Base-by-base conservation (phyloP, 2,888 invertebrate genomes). In the Euzophera pinguis region DNA sequence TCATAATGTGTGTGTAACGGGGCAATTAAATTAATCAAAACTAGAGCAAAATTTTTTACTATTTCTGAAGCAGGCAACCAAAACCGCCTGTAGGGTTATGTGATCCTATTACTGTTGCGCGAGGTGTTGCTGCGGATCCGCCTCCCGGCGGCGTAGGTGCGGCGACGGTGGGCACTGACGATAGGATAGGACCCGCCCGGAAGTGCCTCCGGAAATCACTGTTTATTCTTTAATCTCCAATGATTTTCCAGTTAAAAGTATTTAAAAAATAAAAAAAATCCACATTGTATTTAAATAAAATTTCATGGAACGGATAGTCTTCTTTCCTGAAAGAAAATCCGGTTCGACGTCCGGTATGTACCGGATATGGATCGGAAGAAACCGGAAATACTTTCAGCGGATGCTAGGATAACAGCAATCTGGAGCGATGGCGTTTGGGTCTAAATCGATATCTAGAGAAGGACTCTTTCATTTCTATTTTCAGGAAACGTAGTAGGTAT, bases 71-170 rank as follows among this genome's bases (percentile, higher is more conserved):
- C 14, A 3, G 6, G 12, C 37, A 3, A 12, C 1, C 5, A 42
- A 64, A 2, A 22, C 48, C 64, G 71, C 64, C 60, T 64, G n/a
- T 8, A 4, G 2, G 27, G 13, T 57, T 65, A 59, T 84, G 78
- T 10, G 55, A 22, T 53, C 82, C 81, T 82, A 65, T 81, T 84
- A 76, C 58, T 52, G 53, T 64, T 63, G 75, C 73, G 74, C 71
- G 70, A 72, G 67, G 58, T 71, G 68, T 69, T 69, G 71, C 67
- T 70, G 73, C 71, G 78, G 81, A 71, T 78, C 78, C 78, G 76
- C 78, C 74, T 79, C 69, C 67, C 66, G 62, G 63, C 67, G 53
- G 61, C 57, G 61, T 63, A 63, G 60, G 55, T 53, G 56, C 59
- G 55, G 35, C 47, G 16, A 17, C 50, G 54, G 16, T 4, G 10